These are phyloP conservation scores for Agapornis roseicollis DNA, from an alignment of 2,113 vertebrate species.

Conservation along the genomic window DNA sequence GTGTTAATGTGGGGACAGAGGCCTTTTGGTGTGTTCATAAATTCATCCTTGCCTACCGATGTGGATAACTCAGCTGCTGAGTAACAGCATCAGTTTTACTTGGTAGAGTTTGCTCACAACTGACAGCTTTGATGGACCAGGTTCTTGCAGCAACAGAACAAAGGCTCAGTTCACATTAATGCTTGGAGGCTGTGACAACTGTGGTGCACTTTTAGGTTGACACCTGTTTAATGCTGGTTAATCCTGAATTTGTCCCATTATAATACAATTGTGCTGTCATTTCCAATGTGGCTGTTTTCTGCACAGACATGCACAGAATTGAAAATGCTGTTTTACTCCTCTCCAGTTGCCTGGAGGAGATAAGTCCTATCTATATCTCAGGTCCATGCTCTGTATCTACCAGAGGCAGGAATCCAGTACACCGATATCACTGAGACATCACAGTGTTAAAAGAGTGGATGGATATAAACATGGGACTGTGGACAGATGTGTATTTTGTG, in stretches of 20 bases:
- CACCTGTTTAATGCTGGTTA: slow-evolving; percentile 31
- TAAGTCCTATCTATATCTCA: slow-evolving; percentile 20
- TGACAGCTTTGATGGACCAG: not conserved
- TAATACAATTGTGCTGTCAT: slow-evolving; percentile 38
- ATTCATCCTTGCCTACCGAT: not conserved
- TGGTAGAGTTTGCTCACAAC: not conserved
- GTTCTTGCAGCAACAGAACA: not conserved
- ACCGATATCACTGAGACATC: not conserved
- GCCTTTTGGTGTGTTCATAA: not conserved
- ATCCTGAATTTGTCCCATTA: slow-evolving; percentile 41
- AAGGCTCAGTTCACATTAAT: not conserved
- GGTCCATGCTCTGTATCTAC: not conserved
- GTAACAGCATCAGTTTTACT: not conserved
- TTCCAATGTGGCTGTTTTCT: slow-evolving; percentile 2
- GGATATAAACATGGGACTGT: not conserved
- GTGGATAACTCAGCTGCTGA: not conserved
- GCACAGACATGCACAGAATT: slow-evolving; percentile 3
- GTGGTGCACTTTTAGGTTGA: slow-evolving; percentile 12
- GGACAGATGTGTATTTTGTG: not conserved
- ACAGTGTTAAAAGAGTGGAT: not conserved
- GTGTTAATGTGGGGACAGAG: not conserved
- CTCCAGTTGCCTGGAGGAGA: slow-evolving; percentile 42
- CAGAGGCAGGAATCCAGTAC: not conserved
- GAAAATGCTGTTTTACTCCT: slow-evolving; percentile 14
- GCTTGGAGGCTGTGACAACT: slow-evolving; percentile 4